Conservation (phyloP, 2,797 vertebrate species). For the Lagorchestes hirsutus region DNA sequence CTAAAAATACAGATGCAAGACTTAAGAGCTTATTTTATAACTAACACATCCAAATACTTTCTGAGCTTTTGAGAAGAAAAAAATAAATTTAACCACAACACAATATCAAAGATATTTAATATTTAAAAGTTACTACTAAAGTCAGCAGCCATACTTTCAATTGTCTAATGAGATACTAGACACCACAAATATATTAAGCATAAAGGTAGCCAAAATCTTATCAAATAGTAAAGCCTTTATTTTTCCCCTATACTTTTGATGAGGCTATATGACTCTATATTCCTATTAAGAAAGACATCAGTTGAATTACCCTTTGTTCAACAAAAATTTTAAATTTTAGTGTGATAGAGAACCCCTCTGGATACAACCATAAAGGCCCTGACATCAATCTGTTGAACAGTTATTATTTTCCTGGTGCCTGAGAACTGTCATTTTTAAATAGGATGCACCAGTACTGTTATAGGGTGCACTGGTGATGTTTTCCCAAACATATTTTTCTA, state of each 20-base stretch:
- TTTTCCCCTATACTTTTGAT: neutral
- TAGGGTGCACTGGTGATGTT: neutral
- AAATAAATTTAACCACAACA: neutral
- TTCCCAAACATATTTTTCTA: conserved; percentile 17
- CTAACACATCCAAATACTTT: conserved; percentile 36
- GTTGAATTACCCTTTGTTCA: neutral
- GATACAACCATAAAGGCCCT: neutral
- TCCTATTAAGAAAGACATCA: neutral
- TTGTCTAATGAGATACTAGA: neutral
- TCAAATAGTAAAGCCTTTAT: neutral
- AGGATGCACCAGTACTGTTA: conserved; percentile 15
- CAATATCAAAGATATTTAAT: conserved; percentile 24
- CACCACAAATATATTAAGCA: neutral
- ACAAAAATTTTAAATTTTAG: neutral
- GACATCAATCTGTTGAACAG: neutral
- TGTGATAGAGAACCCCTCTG: neutral
- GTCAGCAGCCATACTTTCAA: neutral
- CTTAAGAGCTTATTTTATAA: neutral
- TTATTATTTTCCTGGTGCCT: neutral
- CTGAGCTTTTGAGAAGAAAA: conserved; percentile 32
- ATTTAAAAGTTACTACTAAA: conserved; percentile 22
- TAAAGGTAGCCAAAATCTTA: neutral
- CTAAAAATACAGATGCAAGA: conserved; percentile 17
- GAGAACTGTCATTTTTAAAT: neutral
- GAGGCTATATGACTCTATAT: neutral